These are phyloP conservation scores for Siniperca chuatsi DNA, from an alignment of 2,113 vertebrate species.

Conservation along the genomic window DNA sequence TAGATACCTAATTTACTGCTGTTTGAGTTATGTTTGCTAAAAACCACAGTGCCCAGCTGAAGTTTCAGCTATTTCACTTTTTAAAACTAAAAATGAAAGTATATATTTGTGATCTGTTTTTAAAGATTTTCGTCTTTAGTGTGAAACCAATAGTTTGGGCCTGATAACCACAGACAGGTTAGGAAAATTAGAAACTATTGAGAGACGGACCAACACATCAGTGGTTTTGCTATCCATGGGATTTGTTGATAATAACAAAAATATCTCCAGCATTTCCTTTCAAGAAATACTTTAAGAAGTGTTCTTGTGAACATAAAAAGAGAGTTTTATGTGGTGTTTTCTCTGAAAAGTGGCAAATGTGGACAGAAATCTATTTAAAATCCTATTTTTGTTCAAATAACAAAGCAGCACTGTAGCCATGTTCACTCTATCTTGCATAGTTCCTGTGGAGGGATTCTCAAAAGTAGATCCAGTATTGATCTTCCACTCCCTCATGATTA, in stretches of 20 bases:
- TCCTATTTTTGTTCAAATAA: too few species aligned
- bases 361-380: background rate
- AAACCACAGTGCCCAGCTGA: background rate
- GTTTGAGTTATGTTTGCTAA: background rate
- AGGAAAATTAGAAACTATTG: too few species aligned
- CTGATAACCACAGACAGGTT: background rate
- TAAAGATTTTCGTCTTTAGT: background rate
- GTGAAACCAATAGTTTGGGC: background rate
- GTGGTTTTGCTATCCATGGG: background rate
- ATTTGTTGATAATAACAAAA: background rate
- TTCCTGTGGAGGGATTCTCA: background rate
- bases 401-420: background rate
- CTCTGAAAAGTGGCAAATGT: too few species aligned
- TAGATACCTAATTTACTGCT: background rate
- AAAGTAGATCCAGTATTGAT: constrained; percentile 42
- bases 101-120: background rate
- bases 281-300: too few species aligned
- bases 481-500: constrained; percentile 4
- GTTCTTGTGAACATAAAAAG: too few species aligned
- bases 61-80: background rate
- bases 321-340: too few species aligned
- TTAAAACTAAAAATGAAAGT: background rate
- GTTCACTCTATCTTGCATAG: background rate
- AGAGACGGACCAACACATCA: background rate
- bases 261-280: background rate